Percentiles rank a stretch among this genome's conserved stretches.
Conservation (phyloP, 2,888 invertebrate genomes). For the Chrysopilus asiliformis region DNA sequence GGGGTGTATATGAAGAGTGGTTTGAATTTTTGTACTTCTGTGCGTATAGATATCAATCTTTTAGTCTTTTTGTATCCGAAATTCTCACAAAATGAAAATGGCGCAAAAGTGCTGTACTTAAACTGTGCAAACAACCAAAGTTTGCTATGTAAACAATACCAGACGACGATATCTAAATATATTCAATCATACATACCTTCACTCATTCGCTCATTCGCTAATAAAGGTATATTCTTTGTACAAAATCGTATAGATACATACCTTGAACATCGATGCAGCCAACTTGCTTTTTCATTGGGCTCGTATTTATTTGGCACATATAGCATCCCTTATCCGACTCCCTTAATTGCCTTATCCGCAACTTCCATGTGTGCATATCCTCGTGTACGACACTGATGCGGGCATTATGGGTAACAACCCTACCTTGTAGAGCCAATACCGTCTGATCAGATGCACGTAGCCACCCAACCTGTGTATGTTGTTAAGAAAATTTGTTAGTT, state of each 20-base stretch:
- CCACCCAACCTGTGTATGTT: conserved; percentile 65
- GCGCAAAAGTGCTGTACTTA: too few species aligned
- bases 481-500: too few species aligned
- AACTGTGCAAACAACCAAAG: not conserved
- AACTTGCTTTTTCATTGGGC: conserved; percentile 72
- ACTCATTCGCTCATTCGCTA: too few species aligned
- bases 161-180: too few species aligned
- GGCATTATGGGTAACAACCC: conserved; percentile 72
- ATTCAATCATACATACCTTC: too few species aligned
- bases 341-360: conserved; percentile 67
- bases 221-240: too few species aligned
- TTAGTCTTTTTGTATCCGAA: too few species aligned
- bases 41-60: too few species aligned
- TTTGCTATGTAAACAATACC: not conserved
- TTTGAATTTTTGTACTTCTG: too few species aligned
- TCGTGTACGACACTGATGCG: conserved; percentile 73
- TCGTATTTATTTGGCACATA: conserved; percentile 87
- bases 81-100: too few species aligned
- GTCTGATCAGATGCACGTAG: conserved; percentile 81
- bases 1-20: too few species aligned
- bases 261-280: conserved; percentile 82
- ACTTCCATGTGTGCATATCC: conserved; percentile 70
- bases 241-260: conserved; percentile 39
- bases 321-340: conserved; percentile 78
- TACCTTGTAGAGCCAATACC: conserved; percentile 71